phyloP scores from a whole-genome alignment of 2,797 vertebrate species.

The Falco concolor region DNA sequence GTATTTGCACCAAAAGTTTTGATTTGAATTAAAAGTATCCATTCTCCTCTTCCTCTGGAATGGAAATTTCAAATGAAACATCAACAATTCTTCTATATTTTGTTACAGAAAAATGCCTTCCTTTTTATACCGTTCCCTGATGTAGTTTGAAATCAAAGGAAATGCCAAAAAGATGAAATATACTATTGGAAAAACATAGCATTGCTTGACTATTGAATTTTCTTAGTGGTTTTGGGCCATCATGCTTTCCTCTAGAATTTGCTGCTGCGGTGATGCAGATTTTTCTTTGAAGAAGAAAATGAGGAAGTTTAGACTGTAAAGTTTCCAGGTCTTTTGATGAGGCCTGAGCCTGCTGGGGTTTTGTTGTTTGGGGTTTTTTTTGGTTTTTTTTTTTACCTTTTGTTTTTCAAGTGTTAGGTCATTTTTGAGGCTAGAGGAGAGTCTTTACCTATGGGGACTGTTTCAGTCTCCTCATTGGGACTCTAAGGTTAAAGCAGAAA shows the following conservation, averaged over 20 bases:
- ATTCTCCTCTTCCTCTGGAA: background rate
- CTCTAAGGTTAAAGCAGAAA: background rate
- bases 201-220: background rate
- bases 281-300: background rate
- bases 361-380: background rate
- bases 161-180: background rate
- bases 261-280: background rate
- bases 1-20: background rate
- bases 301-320: background rate
- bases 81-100: background rate
- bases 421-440: background rate
- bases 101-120: background rate
- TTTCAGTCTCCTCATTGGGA: background rate
- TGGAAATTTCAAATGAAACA: background rate
- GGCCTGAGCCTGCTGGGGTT: background rate
- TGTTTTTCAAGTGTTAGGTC: background rate
- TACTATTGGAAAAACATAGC: background rate
- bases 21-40: background rate
- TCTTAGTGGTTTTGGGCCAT: background rate
- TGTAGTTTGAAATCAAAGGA: background rate
- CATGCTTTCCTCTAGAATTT: background rate
- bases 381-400: too few relatives aligned
- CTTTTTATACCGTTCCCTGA: background rate
- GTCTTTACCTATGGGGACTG: background rate
- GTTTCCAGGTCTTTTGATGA: background rate